phyloP scores from a whole-genome alignment of 1,140 invertebrate genomes.

The Nymphalis io region DNA sequence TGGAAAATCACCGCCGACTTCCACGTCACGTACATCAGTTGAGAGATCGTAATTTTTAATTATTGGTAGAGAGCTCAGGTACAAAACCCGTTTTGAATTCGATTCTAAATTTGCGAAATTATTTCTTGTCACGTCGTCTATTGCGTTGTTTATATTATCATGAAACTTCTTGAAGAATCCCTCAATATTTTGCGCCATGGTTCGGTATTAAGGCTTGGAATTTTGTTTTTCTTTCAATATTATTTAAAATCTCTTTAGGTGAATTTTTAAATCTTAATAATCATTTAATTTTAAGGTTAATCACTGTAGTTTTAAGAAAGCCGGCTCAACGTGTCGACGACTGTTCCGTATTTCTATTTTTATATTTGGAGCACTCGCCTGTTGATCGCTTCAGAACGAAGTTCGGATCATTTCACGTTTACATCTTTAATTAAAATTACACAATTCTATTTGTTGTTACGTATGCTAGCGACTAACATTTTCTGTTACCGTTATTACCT shows the following conservation, averaged over 20 bases:
- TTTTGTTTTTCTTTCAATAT: neutral
- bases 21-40: conserved; percentile 55
- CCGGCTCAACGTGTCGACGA: conserved; percentile 53
- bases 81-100: conserved; percentile 64
- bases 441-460: conserved; percentile 9
- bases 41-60: conserved; percentile 65
- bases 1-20: conserved; percentile 56
- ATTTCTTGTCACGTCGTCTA: conserved; percentile 70
- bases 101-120: conserved; percentile 76
- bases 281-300: conserved; percentile 53
- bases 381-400: conserved; percentile 53
- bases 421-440: conserved; percentile 22
- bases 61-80: conserved; percentile 60
- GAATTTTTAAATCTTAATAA: conserved; percentile 9
- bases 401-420: conserved; percentile 34
- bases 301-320: conserved; percentile 48
- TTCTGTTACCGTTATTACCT: neutral
- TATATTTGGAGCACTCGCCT: conserved; percentile 61
- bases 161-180: conserved; percentile 74
- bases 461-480: too few species aligned
- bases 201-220: neutral
- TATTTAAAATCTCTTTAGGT: neutral
- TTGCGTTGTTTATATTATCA: conserved; percentile 58
- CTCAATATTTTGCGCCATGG: conserved; percentile 61
- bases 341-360: conserved; percentile 67